A percentile compares a stretch with the other conserved stretches of the same genome.
phyloP scores from a whole-genome alignment of 2,888 invertebrate species.

The Erebia epiphron region DNA sequence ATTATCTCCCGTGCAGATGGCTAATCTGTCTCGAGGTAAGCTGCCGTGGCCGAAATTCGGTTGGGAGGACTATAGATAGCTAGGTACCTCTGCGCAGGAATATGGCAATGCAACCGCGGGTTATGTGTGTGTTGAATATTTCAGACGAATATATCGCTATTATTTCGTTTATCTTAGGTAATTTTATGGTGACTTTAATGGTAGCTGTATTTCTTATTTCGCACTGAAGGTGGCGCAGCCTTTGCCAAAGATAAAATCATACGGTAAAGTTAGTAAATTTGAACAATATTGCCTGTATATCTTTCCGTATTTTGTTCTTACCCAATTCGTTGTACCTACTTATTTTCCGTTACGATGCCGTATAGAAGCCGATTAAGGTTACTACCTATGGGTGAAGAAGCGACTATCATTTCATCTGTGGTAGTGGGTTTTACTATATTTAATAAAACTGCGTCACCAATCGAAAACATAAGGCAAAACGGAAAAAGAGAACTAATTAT shows the following conservation, averaged over 20 bases:
- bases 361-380: too few relatives aligned
- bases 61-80: too few relatives aligned
- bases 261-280: neutral
- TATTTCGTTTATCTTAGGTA: slow-evolving; percentile 20
- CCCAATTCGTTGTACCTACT: too few relatives aligned
- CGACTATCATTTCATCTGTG: too few relatives aligned
- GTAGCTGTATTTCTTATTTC: slow-evolving; percentile 13
- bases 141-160: slow-evolving; percentile 13
- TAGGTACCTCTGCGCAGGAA: too few relatives aligned
- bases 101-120: neutral
- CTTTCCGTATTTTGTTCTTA: neutral
- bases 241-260: neutral
- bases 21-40: too few relatives aligned
- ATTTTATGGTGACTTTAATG: slow-evolving; percentile 20
- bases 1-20: too few relatives aligned
- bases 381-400: too few relatives aligned
- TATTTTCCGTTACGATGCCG: too few relatives aligned
- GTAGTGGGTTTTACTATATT: too few relatives aligned
- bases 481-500: neutral
- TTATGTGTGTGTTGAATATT: slow-evolving; percentile 22
- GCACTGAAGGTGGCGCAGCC: neutral
- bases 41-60: too few relatives aligned
- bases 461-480: neutral
- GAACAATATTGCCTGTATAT: neutral
- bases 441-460: too few relatives aligned